phyloP scores from a whole-genome alignment of 2,888 invertebrate genomes.

The Netelia fuscicornis region DNA sequence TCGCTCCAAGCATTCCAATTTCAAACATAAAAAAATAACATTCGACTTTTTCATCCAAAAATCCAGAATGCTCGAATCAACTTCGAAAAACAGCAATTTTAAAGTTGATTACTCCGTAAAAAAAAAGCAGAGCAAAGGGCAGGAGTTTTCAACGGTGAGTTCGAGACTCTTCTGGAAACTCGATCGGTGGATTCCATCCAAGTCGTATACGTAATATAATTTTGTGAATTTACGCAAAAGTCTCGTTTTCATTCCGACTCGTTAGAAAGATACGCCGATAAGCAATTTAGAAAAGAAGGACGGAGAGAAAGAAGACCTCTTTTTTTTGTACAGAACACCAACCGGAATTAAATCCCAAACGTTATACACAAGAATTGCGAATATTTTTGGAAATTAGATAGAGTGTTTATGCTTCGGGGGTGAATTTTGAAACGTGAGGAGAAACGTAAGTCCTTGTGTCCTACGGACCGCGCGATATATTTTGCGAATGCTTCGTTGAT shows the following conservation, averaged over 20 bases:
- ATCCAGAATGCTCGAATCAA: slow-evolving; percentile 3
- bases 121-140: slow-evolving; percentile 2
- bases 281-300: neutral
- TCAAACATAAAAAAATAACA: slow-evolving; percentile 40
- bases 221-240: slow-evolving; percentile 30
- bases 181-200: slow-evolving; percentile 17
- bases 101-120: slow-evolving; percentile 41
- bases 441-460: slow-evolving; percentile 36
- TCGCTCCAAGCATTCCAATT: slow-evolving; percentile 35
- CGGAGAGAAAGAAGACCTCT: neutral
- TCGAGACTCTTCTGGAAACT: slow-evolving; percentile 41
- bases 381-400: slow-evolving; percentile 63
- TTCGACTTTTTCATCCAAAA: slow-evolving; percentile 1
- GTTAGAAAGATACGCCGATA: slow-evolving; percentile 14
- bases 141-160: neutral
- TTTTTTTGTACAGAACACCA: neutral
- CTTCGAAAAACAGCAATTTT: slow-evolving; percentile 31
- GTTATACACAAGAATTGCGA: slow-evolving; percentile 29
- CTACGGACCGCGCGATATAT: slow-evolving; percentile 8
- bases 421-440: slow-evolving; percentile 5
- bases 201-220: slow-evolving; percentile 45
- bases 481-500: neutral
- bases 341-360: slow-evolving; percentile 46
- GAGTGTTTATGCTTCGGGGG: slow-evolving; percentile 62
- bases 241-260: neutral